phyloP scores from a whole-genome alignment of 2,113 vertebrate species.

The Trematomus loennbergii region DNA sequence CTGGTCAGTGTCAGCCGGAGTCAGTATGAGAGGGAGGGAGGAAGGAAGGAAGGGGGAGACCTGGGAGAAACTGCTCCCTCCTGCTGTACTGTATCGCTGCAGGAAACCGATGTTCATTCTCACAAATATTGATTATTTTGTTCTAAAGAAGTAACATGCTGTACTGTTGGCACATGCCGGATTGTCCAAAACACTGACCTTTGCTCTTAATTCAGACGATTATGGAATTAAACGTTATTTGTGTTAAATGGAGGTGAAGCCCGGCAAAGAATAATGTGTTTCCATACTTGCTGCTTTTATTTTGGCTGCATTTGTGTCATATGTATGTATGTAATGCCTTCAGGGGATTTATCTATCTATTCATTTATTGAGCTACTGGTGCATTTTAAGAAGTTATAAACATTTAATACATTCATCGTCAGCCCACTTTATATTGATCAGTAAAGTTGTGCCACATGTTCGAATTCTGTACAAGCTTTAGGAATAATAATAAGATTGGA shows the following conservation, averaged over 20 bases:
- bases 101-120: conserved; percentile 21
- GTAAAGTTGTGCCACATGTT: conserved; percentile 46
- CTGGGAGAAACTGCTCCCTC: conserved; percentile 7
- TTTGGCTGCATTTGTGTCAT: conserved; percentile 46
- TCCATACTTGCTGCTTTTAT: conserved; percentile 15
- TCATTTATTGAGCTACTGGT: conserved; percentile 36
- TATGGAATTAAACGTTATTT: conserved; percentile 11
- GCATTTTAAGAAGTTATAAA: conserved; percentile 58
- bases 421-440: conserved; percentile 57
- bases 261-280: conserved; percentile 17
- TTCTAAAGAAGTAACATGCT: neutral
- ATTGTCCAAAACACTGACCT: conserved; percentile 15
- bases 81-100: neutral
- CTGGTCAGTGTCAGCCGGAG: conserved; percentile 81
- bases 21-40: conserved; percentile 63
- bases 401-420: conserved; percentile 39
- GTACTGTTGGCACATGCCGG: neutral
- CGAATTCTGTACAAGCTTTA: conserved; percentile 24
- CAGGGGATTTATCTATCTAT: conserved; percentile 20
- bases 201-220: conserved; percentile 17
- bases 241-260: conserved; percentile 15
- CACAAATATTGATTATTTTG: conserved; percentile 25
- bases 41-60: conserved; percentile 10
- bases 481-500: conserved; percentile 17
- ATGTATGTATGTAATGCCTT: conserved; percentile 21